Conservation (phyloP, 2,797 vertebrate genomes). For the Lepus townsendii region DNA sequence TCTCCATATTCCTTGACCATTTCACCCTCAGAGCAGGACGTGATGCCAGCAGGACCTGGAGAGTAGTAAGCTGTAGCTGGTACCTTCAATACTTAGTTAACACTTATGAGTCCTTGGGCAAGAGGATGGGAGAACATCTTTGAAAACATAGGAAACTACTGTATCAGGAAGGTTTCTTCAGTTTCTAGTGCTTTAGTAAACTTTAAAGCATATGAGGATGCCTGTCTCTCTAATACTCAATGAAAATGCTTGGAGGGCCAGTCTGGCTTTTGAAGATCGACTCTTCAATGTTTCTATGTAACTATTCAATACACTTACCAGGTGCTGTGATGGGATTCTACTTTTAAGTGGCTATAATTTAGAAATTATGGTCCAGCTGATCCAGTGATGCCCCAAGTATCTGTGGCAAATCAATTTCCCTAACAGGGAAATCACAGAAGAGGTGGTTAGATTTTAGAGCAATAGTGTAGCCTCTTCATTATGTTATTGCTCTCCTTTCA, state of each 20-base stretch:
- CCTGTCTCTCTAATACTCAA: background rate
- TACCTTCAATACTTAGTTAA: background rate
- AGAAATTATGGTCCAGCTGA: constrained; percentile 14
- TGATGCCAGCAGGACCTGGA: background rate
- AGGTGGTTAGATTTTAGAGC: background rate
- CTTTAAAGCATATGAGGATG: background rate
- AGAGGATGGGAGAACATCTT: background rate
- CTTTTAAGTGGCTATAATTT: background rate
- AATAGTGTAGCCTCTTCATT: no score
- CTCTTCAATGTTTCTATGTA: background rate
- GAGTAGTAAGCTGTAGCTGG: background rate
- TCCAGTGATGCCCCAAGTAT: background rate
- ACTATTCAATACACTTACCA: background rate
- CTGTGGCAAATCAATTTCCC: background rate
- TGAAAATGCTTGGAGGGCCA: background rate
- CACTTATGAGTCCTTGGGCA: background rate
- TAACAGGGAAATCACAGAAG: background rate
- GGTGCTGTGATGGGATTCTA: background rate
- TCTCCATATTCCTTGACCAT: background rate
- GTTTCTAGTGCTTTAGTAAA: background rate
- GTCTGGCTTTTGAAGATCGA: background rate
- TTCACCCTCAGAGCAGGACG: background rate
- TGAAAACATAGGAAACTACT: background rate
- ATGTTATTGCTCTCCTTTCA: background rate
- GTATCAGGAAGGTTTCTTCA: background rate